These are phyloP conservation scores for Cinclus mexicanus DNA, from an alignment of 2,113 vertebrate genomes.

Conservation along the genomic window DNA sequence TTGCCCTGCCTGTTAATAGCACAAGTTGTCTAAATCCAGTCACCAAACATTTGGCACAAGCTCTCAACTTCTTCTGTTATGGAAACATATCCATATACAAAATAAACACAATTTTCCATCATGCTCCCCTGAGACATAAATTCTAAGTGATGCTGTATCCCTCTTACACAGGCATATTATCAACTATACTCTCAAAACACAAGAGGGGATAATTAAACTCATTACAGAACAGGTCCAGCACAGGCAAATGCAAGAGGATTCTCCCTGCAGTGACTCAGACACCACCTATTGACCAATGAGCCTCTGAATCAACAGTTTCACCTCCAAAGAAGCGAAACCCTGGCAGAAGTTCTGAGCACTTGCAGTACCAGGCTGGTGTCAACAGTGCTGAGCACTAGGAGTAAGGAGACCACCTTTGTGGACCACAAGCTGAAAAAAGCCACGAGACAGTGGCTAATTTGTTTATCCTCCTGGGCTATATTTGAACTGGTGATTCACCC, in stretches of 20 bases:
- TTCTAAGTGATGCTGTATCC: not conserved
- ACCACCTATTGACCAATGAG: not conserved
- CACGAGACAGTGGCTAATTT: not conserved
- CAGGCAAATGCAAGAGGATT: not conserved
- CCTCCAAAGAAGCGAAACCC: not conserved
- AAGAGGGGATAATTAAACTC: not conserved
- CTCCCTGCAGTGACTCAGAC: not conserved
- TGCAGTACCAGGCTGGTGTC: not conserved
- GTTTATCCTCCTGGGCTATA: constrained; percentile 25
- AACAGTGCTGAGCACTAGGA: not conserved
- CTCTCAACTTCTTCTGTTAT: not conserved
- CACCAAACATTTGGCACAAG: not conserved
- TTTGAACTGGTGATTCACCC: constrained; percentile 25
- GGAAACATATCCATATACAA: not conserved
- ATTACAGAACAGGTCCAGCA: constrained; percentile 19
- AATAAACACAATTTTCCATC: not conserved
- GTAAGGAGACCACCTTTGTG: not conserved
- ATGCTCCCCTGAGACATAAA: not conserved
- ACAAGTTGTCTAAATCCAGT: not conserved
- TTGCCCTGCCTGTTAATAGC: not conserved
- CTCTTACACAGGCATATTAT: not conserved
- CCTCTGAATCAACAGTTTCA: not conserved
- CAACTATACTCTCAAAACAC: not conserved
- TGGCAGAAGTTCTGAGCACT: not conserved
- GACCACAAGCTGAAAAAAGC: constrained; percentile 4